These are phyloP conservation scores for Gadus chalcogrammus DNA, from an alignment of 2,113 vertebrate genomes.

Conservation along the genomic window DNA sequence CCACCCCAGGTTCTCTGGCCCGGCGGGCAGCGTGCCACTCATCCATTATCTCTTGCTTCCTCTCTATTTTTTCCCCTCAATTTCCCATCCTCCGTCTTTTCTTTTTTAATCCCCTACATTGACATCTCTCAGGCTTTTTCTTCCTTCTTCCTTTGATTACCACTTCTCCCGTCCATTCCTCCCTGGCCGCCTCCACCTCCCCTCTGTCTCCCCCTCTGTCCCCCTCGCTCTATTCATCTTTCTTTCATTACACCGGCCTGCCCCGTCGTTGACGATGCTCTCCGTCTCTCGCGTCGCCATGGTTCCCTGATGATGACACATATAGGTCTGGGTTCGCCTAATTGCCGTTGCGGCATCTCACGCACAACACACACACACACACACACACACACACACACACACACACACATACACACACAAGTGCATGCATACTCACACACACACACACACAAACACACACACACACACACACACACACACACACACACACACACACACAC, in stretches of 20 bases:
- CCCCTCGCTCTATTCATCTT: not conserved
- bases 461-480: not conserved
- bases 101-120: too few species aligned
- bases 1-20: conserved; percentile 30
- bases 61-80: not conserved
- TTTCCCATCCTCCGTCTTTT: not conserved
- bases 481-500: conserved; percentile 24
- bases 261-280: conserved; percentile 1
- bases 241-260: not conserved
- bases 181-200: not conserved
- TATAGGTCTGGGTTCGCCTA: conserved; percentile 33
- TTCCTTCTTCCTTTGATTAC: not conserved
- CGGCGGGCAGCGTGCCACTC: conserved; percentile 10
- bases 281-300: conserved; percentile 7
- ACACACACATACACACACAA: conserved; percentile 11
- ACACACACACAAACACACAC: conserved; percentile 28
- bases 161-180: too few species aligned
- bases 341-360: conserved; percentile 28
- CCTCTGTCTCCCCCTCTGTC: not conserved
- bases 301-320: conserved; percentile 31
- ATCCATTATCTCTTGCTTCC: conserved; percentile 13
- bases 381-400: conserved; percentile 26
- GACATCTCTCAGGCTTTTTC: conserved; percentile 8
- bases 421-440: not conserved
- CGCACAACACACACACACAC: conserved; percentile 25